Evolutionary conservation across 2,113 vertebrate species (phyloP).

Genomic region (Colaptes auratus): DNA sequence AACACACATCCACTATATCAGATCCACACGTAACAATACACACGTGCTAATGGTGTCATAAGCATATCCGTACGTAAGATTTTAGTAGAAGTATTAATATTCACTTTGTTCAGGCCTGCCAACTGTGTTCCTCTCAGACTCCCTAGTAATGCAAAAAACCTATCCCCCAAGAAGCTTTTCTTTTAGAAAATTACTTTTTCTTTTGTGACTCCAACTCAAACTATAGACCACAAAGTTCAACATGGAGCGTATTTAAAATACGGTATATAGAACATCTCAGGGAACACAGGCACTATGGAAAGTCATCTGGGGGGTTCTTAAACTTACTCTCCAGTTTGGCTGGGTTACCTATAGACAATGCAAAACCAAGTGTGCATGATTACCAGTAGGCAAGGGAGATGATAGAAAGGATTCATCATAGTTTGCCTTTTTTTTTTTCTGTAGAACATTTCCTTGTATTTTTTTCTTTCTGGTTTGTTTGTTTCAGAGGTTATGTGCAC

Average conservation of each 20-base stretch:
- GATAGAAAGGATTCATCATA: background rate
- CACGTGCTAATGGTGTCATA: background rate
- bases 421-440: background rate
- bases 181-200: background rate
- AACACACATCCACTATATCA: background rate
- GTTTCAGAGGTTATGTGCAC: fast-evolving
- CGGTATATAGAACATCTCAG: background rate
- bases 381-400: background rate
- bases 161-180: background rate
- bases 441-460: background rate
- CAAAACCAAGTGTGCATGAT: background rate
- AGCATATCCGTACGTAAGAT: background rate
- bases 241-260: background rate
- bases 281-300: fast-evolving
- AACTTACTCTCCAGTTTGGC: background rate
- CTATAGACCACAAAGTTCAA: background rate
- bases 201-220: background rate
- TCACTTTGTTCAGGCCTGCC: background rate
- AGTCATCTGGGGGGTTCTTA: background rate
- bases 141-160: background rate
- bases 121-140: background rate
- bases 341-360: fast-evolving
- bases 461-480: background rate
- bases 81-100: background rate
- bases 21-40: background rate